phyloP scores from a whole-genome alignment of 2,888 invertebrate species.

The Dascillus cervinus region DNA sequence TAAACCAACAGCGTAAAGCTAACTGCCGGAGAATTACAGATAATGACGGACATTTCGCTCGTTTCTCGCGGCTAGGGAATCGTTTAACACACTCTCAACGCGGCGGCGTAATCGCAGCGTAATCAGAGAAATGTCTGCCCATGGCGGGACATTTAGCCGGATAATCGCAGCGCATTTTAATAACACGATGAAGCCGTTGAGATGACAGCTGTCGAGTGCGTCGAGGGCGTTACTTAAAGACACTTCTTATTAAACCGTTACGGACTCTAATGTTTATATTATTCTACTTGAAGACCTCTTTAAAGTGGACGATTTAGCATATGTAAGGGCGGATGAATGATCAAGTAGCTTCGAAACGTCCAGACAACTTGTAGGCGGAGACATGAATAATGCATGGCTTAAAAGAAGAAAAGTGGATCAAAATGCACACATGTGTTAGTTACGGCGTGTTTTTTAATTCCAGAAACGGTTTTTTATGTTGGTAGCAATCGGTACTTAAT shows the following conservation, averaged over 20 bases:
- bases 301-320: constrained; percentile 12
- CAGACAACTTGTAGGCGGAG: constrained; percentile 17
- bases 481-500: too few species aligned
- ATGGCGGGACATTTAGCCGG: constrained; percentile 31
- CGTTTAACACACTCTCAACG: too few species aligned
- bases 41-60: constrained; percentile 30
- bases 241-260: constrained; percentile 14
- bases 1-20: too few species aligned
- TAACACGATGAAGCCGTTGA: constrained; percentile 19
- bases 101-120: too few species aligned
- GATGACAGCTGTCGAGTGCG: constrained; percentile 20
- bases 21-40: constrained; percentile 27
- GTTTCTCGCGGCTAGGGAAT: constrained; percentile 29
- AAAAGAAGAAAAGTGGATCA: constrained; percentile 21
- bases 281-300: constrained; percentile 8
- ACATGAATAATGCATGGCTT: constrained; percentile 22
- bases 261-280: constrained; percentile 12
- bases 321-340: constrained; percentile 14
- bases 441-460: too few species aligned
- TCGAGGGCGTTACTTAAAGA: constrained; percentile 17
- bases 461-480: too few species aligned
- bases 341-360: constrained; percentile 9
- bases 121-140: constrained; percentile 25
- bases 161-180: constrained; percentile 24
- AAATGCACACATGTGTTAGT: too few species aligned